Percentiles rank a stretch among this genome's conserved stretches.
Evolutionary conservation across 2,797 vertebrate genomes (phyloP).

Genomic region (Melanotaenia trifasciata): DNA sequence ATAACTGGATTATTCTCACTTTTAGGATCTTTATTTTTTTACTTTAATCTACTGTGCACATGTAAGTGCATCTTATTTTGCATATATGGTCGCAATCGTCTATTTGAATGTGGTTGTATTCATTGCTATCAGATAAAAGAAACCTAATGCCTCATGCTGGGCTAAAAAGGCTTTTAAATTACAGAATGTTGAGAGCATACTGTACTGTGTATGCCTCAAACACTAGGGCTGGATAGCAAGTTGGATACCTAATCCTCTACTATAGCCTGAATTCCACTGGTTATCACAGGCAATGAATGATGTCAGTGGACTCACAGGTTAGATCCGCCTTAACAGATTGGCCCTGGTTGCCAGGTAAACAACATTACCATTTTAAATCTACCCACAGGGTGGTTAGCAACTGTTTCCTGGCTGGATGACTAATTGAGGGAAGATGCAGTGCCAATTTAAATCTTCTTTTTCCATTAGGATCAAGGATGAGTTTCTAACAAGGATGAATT

Average conservation of each 20-base stretch:
- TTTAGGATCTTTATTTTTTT: conserved; percentile 10
- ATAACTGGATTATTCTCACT: not conserved
- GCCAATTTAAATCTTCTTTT: conserved; percentile 35
- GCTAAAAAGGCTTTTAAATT: conserved; percentile 34
- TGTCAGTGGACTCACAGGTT: conserved; percentile 51
- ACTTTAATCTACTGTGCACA: conserved; percentile 2
- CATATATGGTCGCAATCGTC: not conserved
- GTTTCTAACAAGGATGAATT: conserved; percentile 34
- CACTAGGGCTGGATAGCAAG: conserved; percentile 9
- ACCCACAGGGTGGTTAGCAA: conserved; percentile 51
- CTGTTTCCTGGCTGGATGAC: conserved; percentile 50
- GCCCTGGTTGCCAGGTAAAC: conserved; percentile 62
- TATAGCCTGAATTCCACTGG: conserved; percentile 34
- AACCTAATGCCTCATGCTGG: conserved; percentile 24
- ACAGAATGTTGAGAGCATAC: conserved; percentile 23
- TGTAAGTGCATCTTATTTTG: conserved; percentile 22
- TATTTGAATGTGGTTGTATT: conserved; percentile 11
- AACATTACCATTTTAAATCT: conserved; percentile 70
- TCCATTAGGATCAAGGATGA: conserved; percentile 27
- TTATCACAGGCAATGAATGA: conserved; percentile 57
- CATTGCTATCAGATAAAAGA: conserved; percentile 36
- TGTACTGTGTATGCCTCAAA: conserved; percentile 32
- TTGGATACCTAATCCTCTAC: conserved; percentile 55
- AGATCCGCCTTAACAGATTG: conserved; percentile 62
- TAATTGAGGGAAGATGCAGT: conserved; percentile 48